Conservation (phyloP, 2,797 vertebrate species). For the Scarus forsteni region DNA sequence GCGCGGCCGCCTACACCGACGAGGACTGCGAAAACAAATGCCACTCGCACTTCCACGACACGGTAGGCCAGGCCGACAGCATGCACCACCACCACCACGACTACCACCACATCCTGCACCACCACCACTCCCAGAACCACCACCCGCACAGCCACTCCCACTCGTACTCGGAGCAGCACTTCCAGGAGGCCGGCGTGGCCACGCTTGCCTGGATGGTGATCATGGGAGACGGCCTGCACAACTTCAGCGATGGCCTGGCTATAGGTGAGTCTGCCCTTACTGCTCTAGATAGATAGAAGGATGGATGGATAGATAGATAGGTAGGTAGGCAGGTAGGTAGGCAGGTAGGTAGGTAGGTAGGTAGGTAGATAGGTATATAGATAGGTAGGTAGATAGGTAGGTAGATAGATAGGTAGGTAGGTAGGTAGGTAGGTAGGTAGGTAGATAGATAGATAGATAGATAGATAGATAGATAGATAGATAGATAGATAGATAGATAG, state of each 20-base stretch:
- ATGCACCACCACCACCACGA: conserved; percentile 97
- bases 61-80: conserved; percentile 93
- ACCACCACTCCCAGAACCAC: conserved; percentile 98
- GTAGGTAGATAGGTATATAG: no score
- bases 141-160: conserved; percentile 96
- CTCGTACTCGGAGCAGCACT: conserved; percentile 92
- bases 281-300: background rate
- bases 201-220: conserved; percentile 99
- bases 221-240: conserved; percentile 98
- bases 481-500: no score
- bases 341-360: no score
- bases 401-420: no score
- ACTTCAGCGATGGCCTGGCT: conserved; percentile 96
- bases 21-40: conserved; percentile 97
- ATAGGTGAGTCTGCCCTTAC: conserved; percentile 67
- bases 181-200: conserved; percentile 94
- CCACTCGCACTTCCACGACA: conserved; percentile 98
- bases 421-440: no score
- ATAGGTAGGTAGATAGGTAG: no score
- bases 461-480: no score
- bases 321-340: no score
- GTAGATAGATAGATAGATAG: no score
- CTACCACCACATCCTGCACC: conserved; percentile 98
- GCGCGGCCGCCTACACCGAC: conserved; percentile 85
- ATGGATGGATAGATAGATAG: no score